Base-by-base conservation (phyloP, 2,113 vertebrate genomes). In the Entomyzon cyanotis region DNA sequence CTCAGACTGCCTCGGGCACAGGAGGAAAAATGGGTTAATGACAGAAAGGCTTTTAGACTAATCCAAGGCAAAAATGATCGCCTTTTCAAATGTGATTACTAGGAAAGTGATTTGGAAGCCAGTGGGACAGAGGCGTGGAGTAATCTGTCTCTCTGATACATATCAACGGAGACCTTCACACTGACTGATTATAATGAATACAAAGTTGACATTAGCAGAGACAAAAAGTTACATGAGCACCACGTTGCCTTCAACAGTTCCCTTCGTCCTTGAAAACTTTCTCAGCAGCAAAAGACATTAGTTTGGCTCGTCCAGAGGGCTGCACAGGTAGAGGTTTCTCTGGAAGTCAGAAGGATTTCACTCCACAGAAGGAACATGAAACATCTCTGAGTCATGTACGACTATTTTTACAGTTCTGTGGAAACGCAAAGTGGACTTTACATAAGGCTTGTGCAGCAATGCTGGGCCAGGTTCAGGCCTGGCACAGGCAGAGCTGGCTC, bases 131-230 rank as follows among this genome's bases (percentile, higher is more conserved):
- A 58, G 3, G 41, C 62, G 9, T 91, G 91, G 85, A 93, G 83
- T 93, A 87, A 95, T 63, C 93, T 93, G 83, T 90, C 87, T 94
- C 74, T 95, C 91, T 89, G 78, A 79, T 89, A 62, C 24, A 8
- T 50, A 94, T 93, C 84, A 89, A 84, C 69, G 90, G 78, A 86
- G 87, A 84, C 69, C 89, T 96, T 97, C 94, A 96, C 93, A 96
- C 74, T 96, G 91, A 60, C 89, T 94, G 95, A 87, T 94, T 88
- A 95, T 46, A 91, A 62, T 91, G 95, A 97, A 96, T 95, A 94
- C 87, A 92, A 50, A 96, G 93, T 92, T 95, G 96, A 94, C 94
- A 89, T 86, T 93, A 95, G 71, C 87, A 84, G 85, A 94, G 80
- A 93, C 81, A 90, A 87, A 95, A 96, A 92, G 75, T 93, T 87